A percentile compares a stretch with the other conserved stretches of the same genome.
phyloP scores from a whole-genome alignment of 2,797 vertebrate genomes.

The Nyctibius grandis region DNA sequence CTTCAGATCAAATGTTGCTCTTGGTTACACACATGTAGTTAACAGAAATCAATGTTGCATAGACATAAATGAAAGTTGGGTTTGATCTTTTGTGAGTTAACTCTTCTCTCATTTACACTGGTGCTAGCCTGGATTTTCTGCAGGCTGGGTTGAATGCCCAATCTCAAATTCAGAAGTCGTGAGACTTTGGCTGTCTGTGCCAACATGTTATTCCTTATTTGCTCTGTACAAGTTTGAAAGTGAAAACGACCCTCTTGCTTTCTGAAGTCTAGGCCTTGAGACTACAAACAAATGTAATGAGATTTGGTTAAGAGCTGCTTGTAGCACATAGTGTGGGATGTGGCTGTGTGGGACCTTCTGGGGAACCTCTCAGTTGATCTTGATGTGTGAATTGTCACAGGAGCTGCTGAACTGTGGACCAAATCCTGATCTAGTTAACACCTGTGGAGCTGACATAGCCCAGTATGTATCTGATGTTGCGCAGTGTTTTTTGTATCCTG shows the following conservation, averaged over 20 bases:
- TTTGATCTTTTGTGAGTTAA: background rate
- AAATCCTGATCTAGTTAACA: slow-evolving; percentile 13
- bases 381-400: slow-evolving; percentile 27
- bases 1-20: slow-evolving; percentile 44
- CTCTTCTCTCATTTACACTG: background rate
- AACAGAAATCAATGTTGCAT: slow-evolving; percentile 30
- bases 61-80: background rate
- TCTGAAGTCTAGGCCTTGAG: background rate
- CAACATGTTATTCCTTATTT: background rate
- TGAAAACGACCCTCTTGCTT: background rate
- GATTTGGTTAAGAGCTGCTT: background rate
- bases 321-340: accelerated
- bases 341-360: background rate
- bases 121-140: background rate
- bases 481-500: background rate
- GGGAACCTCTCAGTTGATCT: background rate
- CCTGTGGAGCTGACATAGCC: slow-evolving; percentile 13
- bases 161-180: background rate
- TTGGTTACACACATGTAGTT: slow-evolving; percentile 36
- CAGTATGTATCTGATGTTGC: background rate
- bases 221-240: background rate
- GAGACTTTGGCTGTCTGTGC: background rate
- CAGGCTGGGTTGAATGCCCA: background rate
- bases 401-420: background rate
- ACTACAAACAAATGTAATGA: background rate